phyloP scores from a whole-genome alignment of 2,888 invertebrate species.

The Prosapia bicincta region DNA sequence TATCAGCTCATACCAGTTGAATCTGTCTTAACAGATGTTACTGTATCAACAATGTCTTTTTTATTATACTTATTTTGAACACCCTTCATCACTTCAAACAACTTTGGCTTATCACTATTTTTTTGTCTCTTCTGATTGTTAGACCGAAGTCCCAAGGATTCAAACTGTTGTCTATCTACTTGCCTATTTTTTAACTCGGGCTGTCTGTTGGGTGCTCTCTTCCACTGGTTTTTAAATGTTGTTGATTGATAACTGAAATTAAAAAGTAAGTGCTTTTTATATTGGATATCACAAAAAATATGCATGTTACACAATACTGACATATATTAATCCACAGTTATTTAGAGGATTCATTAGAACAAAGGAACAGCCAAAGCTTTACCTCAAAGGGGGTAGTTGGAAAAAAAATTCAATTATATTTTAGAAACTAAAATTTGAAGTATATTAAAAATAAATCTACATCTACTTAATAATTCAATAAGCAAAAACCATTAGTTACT shows the following conservation, averaged over 20 bases:
- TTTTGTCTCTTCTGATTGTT: conserved; percentile 40
- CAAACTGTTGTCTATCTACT: conserved; percentile 17
- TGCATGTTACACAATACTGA: too few species aligned
- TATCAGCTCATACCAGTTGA: neutral
- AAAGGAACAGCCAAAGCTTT: too few species aligned
- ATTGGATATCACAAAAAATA: too few species aligned
- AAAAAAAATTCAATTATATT: too few species aligned
- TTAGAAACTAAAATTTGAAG: too few species aligned
- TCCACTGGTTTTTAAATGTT: conserved; percentile 49
- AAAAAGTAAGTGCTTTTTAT: conserved; percentile 24
- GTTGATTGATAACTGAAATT: conserved; percentile 52
- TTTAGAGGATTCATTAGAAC: too few species aligned
- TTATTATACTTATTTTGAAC: neutral
- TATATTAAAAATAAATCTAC: too few species aligned
- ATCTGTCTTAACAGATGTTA: neutral
- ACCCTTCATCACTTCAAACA: neutral
- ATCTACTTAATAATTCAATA: too few species aligned
- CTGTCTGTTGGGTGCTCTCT: conserved; percentile 47
- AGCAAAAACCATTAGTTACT: too few species aligned
- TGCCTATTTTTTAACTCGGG: conserved; percentile 6
- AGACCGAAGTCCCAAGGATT: conserved; percentile 21
- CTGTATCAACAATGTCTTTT: neutral
- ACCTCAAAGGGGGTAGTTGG: too few species aligned
- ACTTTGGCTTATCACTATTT: neutral
- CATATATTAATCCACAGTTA: too few species aligned